Percentiles rank a stretch among this genome's conserved stretches.
Conservation (phyloP, 2,113 vertebrate genomes). For the Pionites leucogaster region DNA sequence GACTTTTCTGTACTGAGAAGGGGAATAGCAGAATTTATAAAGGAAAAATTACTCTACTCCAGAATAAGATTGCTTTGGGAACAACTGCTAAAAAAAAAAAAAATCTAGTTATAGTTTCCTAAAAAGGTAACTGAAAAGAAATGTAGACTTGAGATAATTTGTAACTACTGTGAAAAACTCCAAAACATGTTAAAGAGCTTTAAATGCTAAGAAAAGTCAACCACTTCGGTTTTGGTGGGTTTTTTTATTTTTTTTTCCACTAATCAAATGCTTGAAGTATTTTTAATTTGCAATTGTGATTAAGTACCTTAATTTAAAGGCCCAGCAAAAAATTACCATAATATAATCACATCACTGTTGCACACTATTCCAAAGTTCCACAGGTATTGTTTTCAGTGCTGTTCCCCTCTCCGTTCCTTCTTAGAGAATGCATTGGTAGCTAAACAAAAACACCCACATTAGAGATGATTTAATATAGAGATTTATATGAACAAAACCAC, state of each 20-base stretch:
- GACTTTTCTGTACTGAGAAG: constrained; percentile 12
- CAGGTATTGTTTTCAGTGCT: background rate
- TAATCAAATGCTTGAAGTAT: background rate
- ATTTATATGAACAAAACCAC: background rate
- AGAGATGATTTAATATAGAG: background rate
- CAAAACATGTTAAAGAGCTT: background rate
- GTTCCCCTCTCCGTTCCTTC: background rate
- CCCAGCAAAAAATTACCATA: background rate
- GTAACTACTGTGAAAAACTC: background rate
- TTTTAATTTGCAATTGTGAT: background rate
- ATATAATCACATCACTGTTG: background rate
- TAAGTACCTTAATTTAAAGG: background rate
- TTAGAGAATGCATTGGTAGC: background rate
- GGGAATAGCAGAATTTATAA: background rate
- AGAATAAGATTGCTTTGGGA: background rate
- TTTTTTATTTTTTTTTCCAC: background rate
- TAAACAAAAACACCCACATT: background rate
- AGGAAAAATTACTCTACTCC: background rate
- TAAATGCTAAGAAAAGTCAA: background rate
- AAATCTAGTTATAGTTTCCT: background rate
- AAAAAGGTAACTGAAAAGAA: background rate
- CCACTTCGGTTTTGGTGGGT: no score
- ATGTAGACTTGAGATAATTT: background rate
- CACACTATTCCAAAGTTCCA: background rate
- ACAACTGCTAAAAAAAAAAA: background rate